Base-by-base conservation (phyloP, 2,113 vertebrate genomes). In the Paradoxurus hermaphroditus region DNA sequence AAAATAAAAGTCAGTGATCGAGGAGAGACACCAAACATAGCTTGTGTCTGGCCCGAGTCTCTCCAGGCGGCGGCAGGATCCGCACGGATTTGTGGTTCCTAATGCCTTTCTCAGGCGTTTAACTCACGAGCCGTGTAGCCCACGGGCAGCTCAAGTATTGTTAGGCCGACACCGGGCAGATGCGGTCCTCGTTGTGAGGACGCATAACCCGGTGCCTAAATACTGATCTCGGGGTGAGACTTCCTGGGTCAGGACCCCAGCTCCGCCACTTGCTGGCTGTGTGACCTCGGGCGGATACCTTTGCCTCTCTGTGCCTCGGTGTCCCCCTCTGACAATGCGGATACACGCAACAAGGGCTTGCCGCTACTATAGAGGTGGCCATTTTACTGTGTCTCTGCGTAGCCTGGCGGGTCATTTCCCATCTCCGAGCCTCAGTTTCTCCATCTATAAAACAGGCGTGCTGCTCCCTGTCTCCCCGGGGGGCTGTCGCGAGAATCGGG, bases 81-180 rank as follows among this genome's bases (percentile, higher is more conserved):
- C 12, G 2, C 0, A 0, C 11, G 18, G 86, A 3, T 34, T 14
- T 56, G 85, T 51, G 21, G 31, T 62, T 81, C 81, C 25, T 73
- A 1, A 1, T 0, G 19, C 77, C 4, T 41, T 51, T 51, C 49
- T 65, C 29, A 16, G 41, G 49, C 5, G 0, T 10, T 75, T 15
- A 13, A 8, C 27, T 16, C 2, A 0, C 3, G 2, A 25, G 27
- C 5, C 16, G 12, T 4, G 25, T 11, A 10, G n/a, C 63, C 34
- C 70, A 2, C 23, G 18, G 46, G 7, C 27, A 4, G 53, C 68
- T 34, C 2, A 27, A 4, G 7, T 13, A 0, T 34, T 1, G 12
- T 29, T 2, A 36, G 36, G 1, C 0, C 0, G 51, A 25, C 21
- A 0, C 56, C 0, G 56, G 67, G 70, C 59, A 11, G 73, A 12